Conservation (phyloP, 2,797 vertebrate species). For the Loriculus beryllinus region DNA sequence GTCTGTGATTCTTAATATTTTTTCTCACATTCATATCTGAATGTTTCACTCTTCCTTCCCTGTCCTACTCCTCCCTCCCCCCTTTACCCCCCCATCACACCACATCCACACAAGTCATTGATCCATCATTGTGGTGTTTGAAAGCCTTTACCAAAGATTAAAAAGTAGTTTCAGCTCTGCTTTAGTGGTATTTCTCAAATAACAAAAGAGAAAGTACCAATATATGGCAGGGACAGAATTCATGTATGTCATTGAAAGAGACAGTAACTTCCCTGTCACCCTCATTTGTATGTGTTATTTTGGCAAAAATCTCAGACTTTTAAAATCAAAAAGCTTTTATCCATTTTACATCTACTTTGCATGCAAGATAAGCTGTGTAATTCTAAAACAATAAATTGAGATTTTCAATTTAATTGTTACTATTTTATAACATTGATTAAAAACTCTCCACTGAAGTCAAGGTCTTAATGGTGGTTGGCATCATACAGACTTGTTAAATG, state of each 20-base stretch:
- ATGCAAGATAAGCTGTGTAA: background rate
- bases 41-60: background rate
- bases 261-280: background rate
- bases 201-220: background rate
- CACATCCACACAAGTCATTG: conserved; percentile 25
- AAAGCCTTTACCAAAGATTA: conserved; percentile 13
- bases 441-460: background rate
- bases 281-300: background rate
- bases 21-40: background rate
- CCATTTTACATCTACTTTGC: background rate
- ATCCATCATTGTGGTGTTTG: conserved; percentile 20
- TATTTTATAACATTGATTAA: background rate
- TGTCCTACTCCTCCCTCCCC: background rate
- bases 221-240: background rate
- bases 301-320: background rate
- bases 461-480: background rate
- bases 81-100: background rate
- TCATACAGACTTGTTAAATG: background rate
- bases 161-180: background rate
- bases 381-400: background rate
- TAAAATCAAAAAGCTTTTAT: background rate
- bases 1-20: background rate
- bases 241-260: background rate
- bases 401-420: background rate
- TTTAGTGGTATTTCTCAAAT: conserved; percentile 12